Evolutionary conservation across 2,113 vertebrate genomes (phyloP), one percentile per base, ranked within the genome.

Genomic region (Corydoras maculifer): DNA sequence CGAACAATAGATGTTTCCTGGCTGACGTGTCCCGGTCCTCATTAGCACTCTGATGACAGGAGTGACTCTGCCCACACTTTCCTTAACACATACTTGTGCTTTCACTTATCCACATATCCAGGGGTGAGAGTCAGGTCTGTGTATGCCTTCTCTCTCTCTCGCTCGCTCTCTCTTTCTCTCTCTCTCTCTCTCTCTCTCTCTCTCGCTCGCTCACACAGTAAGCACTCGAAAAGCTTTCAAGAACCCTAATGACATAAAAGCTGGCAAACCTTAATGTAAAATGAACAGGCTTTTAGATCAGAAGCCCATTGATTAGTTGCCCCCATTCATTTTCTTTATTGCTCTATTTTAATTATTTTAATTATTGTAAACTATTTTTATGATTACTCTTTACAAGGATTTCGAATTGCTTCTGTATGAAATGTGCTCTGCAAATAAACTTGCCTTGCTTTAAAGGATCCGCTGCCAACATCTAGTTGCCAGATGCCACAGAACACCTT

Each of bases 31-130:
- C 78, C 75, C 55, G 64, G 81, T 83, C 68, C 84, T 90, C 87
- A 87, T 90, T 89, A 90, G 83, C 65, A 75, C 55, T 2, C 68
- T 78, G 72, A 84, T 88, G 84, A 88, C 85, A 89, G 82, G 78
- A 69, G 57, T 68, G 80, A 81, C 79, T 71, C 80, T 77, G 79
- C 86, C 84, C 84, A 83, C 77, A 62, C 67, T 79, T 88, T 90
- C 86, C 88, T 86, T 43, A 5, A 43, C 35, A 43, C 35, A 43
- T 43, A 77, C 66, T 60, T 53, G 35, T 43, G 35, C 55, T 48
- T 66, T 54, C 65, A 73, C 69, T 58, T 54, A 69, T 63, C 63
- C 69, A 74, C 57, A 63, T 31, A 63, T 13, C 13, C 8, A 11
- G 62, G 55, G 50, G 32, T 65, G 74, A 70, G 74, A 67, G 63